Base-by-base conservation (phyloP, 2,113 vertebrate species). In the Dissostichus mawsoni region DNA sequence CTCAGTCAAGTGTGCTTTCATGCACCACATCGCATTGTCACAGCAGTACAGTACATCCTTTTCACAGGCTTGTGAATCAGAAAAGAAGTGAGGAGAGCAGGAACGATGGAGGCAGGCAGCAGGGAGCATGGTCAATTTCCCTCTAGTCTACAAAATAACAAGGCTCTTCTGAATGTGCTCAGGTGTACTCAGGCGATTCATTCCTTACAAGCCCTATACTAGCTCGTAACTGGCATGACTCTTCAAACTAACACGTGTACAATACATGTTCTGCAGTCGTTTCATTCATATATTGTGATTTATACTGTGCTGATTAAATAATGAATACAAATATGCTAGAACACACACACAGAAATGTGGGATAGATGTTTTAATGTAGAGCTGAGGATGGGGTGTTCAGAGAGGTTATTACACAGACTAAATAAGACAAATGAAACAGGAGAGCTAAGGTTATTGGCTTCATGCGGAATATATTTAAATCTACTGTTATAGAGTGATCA, bases 401-500 rank as follows among this genome's bases (percentile, higher is more conserved):
- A 48, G 64, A 75, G 12, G 36, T 66, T 57, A 77, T 66, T 20
- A 29, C 44, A 29, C 16, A 36, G 56, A 47, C 41, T 20, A 62
- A 82, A 53, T 33, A 50, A 55, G 50, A 69, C 12, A 57, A 73
- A 57, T 1, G 61, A 70, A 61, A 66, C 18, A 2, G n/a, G 9
- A 33, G 12, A 5, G 36, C 11, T 16, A 4, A 58, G n/a, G 68
- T 71, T 64, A 53, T 64, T 62, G 36, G 57, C 33, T 69, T 76
- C 18, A 70, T 69, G 52, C 48, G 48, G 69, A 66, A 84, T 75
- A 13, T 50, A 56, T 71, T 55, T 61, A 18, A 58, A 75, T 64
- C 73, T 66, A 45, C 51, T 50, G 29, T 29, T 29, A 82, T 47
- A 55, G 61, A 81, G 68, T n/a, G 73, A 81, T 87, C 62, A 48